Percentiles rank a stretch among this genome's conserved stretches.
Evolutionary conservation across 2,888 invertebrate genomes (phyloP).

Genomic region (Coremacera marginata): DNA sequence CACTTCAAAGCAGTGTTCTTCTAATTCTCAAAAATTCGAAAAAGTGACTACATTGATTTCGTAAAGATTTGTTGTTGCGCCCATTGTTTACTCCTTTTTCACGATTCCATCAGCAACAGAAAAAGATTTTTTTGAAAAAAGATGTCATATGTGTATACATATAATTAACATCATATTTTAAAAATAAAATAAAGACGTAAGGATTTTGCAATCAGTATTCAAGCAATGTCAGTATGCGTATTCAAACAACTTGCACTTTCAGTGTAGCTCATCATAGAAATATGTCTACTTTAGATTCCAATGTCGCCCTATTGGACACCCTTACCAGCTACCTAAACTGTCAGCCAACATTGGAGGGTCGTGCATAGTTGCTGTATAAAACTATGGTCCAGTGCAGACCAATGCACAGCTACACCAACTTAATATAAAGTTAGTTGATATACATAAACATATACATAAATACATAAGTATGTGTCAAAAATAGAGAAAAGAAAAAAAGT

Average conservation of each 20-base stretch:
- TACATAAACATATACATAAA: not conserved
- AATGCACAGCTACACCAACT: not conserved
- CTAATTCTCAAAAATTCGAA: no score
- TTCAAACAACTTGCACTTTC: not conserved
- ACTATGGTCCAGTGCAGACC: not conserved
- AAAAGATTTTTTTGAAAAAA: no score
- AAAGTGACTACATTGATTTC: no score
- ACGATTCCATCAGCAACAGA: no score
- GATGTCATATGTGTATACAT: no score
- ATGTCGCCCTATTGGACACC: not conserved
- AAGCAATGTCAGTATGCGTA: not conserved
- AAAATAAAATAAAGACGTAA: no score
- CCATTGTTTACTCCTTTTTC: no score
- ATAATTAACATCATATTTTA: no score
- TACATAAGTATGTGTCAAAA: not conserved
- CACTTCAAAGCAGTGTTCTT: no score
- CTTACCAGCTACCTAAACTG: not conserved
- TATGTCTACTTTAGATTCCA: not conserved
- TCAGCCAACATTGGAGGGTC: constrained; percentile 19
- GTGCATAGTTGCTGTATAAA: not conserved
- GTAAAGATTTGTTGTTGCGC: no score
- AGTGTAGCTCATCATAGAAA: not conserved
- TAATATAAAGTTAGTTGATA: not conserved
- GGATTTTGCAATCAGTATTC: no score
- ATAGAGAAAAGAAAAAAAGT: not conserved